phyloP scores from a whole-genome alignment of 2,113 vertebrate genomes.

The Sminthopsis crassicaudata region DNA sequence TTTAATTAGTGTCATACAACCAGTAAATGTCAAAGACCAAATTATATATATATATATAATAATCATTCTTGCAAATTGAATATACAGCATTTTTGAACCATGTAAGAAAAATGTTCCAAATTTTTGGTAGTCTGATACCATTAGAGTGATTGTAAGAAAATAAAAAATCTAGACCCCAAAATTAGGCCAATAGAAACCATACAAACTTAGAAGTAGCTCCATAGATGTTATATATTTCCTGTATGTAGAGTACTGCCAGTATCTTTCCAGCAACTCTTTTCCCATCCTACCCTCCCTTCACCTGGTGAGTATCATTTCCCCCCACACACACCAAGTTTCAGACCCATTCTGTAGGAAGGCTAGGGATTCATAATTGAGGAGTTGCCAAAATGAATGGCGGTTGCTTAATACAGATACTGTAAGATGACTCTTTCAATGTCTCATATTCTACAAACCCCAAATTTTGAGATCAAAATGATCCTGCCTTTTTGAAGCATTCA shows the following conservation, averaged over 20 bases:
- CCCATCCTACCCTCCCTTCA: background rate
- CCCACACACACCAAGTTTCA: background rate
- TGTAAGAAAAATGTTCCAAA: background rate
- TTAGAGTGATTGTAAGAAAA: background rate
- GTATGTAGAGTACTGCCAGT: background rate
- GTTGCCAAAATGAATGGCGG: background rate
- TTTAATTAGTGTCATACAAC: background rate
- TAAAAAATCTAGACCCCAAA: background rate
- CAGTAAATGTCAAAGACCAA: background rate
- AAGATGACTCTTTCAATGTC: background rate
- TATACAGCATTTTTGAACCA: background rate
- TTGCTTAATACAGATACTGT: background rate
- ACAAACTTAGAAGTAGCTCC: constrained; percentile 7
- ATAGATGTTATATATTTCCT: constrained; percentile 49
- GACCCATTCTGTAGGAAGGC: background rate
- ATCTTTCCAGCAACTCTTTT: background rate
- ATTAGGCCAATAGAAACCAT: background rate
- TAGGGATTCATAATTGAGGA: background rate
- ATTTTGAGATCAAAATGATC: background rate
- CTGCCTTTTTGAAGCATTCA: background rate
- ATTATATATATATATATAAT: background rate
- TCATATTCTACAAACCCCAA: background rate
- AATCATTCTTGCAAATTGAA: background rate
- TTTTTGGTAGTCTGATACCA: background rate
- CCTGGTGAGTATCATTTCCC: background rate